Evolutionary conservation across 2,888 invertebrate genomes (phyloP).

Genomic region (Polydrusus tereticollis): DNA sequence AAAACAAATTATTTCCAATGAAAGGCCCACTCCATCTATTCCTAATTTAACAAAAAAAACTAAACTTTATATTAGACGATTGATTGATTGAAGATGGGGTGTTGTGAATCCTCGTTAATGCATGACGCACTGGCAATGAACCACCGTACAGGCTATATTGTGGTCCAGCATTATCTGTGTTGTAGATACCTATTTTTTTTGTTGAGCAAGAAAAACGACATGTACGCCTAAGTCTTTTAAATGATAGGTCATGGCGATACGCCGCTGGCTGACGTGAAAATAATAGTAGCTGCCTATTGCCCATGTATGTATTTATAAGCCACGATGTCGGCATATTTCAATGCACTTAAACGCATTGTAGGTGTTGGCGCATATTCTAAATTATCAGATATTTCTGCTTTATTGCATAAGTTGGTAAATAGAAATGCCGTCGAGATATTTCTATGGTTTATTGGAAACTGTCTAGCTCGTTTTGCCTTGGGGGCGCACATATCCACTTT

Average conservation of each 20-base stretch:
- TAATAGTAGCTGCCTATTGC: constrained; percentile 26
- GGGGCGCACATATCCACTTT: constrained; percentile 1
- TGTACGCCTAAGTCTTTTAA: neutral
- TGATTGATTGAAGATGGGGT: too few relatives aligned
- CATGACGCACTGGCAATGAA: too few relatives aligned
- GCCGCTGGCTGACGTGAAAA: constrained; percentile 20
- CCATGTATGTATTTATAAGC: constrained; percentile 30
- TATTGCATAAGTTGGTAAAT: constrained; percentile 31
- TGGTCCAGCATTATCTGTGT: too few relatives aligned
- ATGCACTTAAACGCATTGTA: constrained; percentile 27
- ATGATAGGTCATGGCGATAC: constrained; percentile 18
- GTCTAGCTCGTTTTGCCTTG: constrained; percentile 3
- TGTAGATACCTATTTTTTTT: too few relatives aligned
- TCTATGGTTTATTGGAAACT: constrained; percentile 24
- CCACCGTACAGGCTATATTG: too few relatives aligned
- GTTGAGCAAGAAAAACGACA: too few relatives aligned
- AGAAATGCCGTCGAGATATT: constrained; percentile 29
- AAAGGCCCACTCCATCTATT: too few relatives aligned
- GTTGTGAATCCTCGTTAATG: too few relatives aligned
- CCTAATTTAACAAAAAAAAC: too few relatives aligned
- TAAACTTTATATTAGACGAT: too few relatives aligned
- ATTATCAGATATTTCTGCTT: constrained; percentile 29
- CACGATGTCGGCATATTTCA: constrained; percentile 32
- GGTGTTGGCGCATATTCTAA: constrained; percentile 36
- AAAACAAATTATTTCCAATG: too few relatives aligned